Evolutionary conservation across 2,113 vertebrate genomes (phyloP).

Genomic region (Theropithecus gelada): DNA sequence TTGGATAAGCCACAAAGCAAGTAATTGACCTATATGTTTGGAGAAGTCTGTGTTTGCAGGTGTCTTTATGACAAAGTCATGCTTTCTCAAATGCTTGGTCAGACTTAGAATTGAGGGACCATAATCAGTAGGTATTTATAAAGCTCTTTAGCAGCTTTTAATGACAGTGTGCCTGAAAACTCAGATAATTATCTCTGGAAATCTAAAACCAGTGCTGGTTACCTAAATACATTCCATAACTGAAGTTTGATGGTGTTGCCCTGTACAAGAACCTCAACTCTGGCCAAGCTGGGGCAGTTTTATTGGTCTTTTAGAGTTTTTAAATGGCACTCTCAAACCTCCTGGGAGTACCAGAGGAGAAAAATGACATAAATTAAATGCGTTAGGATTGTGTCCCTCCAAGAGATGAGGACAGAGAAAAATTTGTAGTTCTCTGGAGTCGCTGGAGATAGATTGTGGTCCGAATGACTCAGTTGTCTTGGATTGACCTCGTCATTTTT

Average conservation of each 20-base stretch:
- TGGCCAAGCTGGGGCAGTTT: not conserved
- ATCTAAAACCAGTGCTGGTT: not conserved
- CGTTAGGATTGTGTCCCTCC: not conserved
- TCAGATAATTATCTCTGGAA: constrained; percentile 32
- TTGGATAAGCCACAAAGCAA: not conserved
- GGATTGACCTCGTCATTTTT: not conserved
- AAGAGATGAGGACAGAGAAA: not conserved
- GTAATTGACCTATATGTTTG: not conserved
- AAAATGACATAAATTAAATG: not conserved
- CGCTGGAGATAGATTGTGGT: not conserved
- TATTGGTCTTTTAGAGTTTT: not conserved
- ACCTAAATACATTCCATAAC: not conserved
- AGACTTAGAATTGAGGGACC: not conserved
- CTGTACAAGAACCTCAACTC: not conserved
- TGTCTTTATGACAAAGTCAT: not conserved
- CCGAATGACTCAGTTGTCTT: not conserved
- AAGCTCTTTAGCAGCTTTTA: constrained; percentile 1
- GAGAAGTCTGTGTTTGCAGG: not conserved
- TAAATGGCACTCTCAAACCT: not conserved
- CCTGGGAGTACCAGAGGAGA: not conserved
- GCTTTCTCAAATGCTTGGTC: not conserved
- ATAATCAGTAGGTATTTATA: constrained; percentile 26
- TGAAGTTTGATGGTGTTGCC: not conserved
- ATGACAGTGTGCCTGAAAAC: not conserved
- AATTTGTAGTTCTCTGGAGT: not conserved